These are phyloP conservation scores for Electrophaes corylata DNA, from an alignment of 2,888 invertebrate species.

Conservation along the genomic window DNA sequence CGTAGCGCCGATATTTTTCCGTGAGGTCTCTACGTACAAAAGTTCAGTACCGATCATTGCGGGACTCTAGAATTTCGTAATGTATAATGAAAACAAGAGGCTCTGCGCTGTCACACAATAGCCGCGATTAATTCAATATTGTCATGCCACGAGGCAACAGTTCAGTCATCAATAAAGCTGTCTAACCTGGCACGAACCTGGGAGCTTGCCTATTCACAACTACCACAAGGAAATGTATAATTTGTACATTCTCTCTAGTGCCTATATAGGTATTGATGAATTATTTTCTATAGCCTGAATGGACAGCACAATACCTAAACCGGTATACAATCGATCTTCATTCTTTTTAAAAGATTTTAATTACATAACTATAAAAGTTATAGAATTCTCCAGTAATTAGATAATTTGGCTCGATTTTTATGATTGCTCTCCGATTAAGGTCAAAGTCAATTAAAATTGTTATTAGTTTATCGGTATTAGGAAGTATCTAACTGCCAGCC, in stretches of 20 bases:
- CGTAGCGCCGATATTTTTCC: no score
- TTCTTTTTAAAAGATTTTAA: slow-evolving; percentile 50
- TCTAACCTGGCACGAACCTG: slow-evolving; percentile 54
- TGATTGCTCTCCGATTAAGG: slow-evolving; percentile 40
- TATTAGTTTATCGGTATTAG: slow-evolving; percentile 33
- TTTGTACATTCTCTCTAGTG: background rate
- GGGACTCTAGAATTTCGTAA: slow-evolving; percentile 36
- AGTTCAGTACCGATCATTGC: background rate
- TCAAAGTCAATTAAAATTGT: slow-evolving; percentile 38
- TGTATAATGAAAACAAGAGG: slow-evolving; percentile 43
- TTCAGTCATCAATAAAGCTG: slow-evolving; percentile 67
- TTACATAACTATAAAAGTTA: slow-evolving; percentile 33
- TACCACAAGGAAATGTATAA: slow-evolving; percentile 3
- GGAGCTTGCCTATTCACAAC: slow-evolving; percentile 2
- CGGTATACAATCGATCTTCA: slow-evolving; percentile 49
- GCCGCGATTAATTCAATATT: slow-evolving; percentile 54
- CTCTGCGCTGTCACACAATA: slow-evolving; percentile 43
- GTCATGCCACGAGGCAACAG: slow-evolving; percentile 55
- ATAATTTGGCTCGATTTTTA: slow-evolving; percentile 37
- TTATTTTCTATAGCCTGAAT: background rate
- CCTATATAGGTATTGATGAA: background rate
- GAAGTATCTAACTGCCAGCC: slow-evolving; percentile 20
- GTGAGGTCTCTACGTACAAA: no score
- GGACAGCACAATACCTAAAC: slow-evolving; percentile 44
- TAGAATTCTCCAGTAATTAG: slow-evolving; percentile 29